A percentile compares a stretch with the other conserved stretches of the same genome.
Conservation (phyloP, 2,797 vertebrate species). For the Tokudaia muenninki region DNA sequence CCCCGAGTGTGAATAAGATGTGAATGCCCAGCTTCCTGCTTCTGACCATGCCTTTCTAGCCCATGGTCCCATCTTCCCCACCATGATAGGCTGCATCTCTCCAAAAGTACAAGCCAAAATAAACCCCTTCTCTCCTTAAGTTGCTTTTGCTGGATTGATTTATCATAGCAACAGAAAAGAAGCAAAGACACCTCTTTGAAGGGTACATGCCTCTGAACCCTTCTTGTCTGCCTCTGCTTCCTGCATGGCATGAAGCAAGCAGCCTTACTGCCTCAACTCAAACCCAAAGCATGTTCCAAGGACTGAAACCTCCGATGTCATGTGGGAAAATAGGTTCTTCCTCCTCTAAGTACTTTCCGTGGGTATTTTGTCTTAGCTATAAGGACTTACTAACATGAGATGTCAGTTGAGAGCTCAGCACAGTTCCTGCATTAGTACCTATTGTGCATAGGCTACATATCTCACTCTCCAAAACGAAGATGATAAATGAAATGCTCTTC, state of each 20-base stretch:
- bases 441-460: not conserved
- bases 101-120: not conserved
- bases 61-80: no score
- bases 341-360: not conserved
- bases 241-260: not conserved
- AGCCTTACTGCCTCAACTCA: not conserved
- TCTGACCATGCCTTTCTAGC: not conserved
- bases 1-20: not conserved
- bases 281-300: not conserved
- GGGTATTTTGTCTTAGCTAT: not conserved
- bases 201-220: not conserved
- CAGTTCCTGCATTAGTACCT: not conserved
- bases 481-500: not conserved
- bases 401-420: not conserved
- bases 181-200: not conserved
- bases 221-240: not conserved
- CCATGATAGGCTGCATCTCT: not conserved
- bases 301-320: not conserved
- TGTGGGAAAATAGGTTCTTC: not conserved
- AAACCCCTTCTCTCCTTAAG: not conserved
- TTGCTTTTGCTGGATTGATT: not conserved
- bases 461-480: not conserved
- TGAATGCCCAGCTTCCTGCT: not conserved
- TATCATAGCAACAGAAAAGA: not conserved
- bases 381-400: not conserved